These are phyloP conservation scores for Chelidonichthys spinosus DNA, from an alignment of 2,797 vertebrate species.

Conservation along the genomic window DNA sequence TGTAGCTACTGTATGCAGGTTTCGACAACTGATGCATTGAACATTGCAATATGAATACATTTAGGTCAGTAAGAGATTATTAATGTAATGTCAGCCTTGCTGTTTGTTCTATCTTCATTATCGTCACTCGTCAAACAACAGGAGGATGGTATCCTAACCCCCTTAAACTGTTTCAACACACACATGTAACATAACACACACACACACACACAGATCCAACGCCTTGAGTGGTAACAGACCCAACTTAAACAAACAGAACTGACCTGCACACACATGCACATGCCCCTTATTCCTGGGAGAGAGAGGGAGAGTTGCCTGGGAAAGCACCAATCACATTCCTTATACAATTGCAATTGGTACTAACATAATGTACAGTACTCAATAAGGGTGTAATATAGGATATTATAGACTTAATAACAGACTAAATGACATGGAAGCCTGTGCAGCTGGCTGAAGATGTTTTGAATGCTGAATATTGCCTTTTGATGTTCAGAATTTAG, in stretches of 20 bases:
- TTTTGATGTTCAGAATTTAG: no score
- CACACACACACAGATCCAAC: slow-evolving; percentile 11
- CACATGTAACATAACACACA: background rate
- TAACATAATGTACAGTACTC: background rate
- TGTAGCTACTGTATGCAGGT: background rate
- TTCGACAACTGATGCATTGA: background rate
- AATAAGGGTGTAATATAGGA: background rate
- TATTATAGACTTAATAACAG: background rate
- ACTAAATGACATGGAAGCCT: no score
- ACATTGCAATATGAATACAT: background rate
- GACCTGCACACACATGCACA: slow-evolving; percentile 35
- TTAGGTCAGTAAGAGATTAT: background rate
- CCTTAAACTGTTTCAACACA: slow-evolving; percentile 41
- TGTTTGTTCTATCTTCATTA: slow-evolving; percentile 21
- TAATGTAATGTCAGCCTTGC: background rate
- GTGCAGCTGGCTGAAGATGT: no score
- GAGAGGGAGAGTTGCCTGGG: slow-evolving; percentile 10
- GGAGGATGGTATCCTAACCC: slow-evolving; percentile 28
- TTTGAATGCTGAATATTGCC: no score
- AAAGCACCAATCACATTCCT: slow-evolving; percentile 13
- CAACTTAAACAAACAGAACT: slow-evolving; percentile 35
- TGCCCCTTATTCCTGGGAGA: slow-evolving; percentile 2
- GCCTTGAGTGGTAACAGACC: slow-evolving; percentile 3
- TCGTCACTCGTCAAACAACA: slow-evolving; percentile 30
- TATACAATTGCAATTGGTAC: no score